Conservation (phyloP, 2,888 invertebrate species). For the Amiota mariae region DNA sequence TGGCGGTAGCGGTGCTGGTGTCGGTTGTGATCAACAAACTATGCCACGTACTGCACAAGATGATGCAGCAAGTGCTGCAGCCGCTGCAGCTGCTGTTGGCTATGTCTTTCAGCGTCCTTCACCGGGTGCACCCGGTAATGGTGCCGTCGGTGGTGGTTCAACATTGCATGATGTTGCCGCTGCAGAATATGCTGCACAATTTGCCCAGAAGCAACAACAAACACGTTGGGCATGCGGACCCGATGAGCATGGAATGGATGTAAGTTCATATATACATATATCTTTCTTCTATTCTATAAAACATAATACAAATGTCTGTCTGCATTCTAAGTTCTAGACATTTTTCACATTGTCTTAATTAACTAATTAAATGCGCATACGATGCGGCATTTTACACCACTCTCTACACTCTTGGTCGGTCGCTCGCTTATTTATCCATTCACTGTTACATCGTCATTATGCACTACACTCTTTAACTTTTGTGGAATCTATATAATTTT, state of each 20-base stretch:
- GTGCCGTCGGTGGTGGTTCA: constrained; percentile 52
- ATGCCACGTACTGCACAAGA: constrained; percentile 78
- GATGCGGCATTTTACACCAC: background rate
- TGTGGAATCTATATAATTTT: background rate
- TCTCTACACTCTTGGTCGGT: no score
- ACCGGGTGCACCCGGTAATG: constrained; percentile 52
- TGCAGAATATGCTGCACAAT: constrained; percentile 80
- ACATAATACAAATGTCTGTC: constrained; percentile 1
- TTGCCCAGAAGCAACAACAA: constrained; percentile 82
- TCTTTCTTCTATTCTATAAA: background rate
- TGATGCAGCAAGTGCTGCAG: constrained; percentile 78
- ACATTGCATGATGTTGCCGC: constrained; percentile 78
- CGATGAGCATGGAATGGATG: constrained; percentile 91
- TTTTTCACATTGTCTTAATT: constrained; percentile 19
- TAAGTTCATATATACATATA: constrained; percentile 74
- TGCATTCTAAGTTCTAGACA: background rate
- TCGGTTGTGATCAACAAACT: constrained; percentile 46
- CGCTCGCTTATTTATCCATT: background rate
- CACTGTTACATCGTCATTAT: background rate
- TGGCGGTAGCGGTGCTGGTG: constrained; percentile 37
- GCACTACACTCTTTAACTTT: background rate
- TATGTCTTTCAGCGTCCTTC: constrained; percentile 81
- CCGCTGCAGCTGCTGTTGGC: constrained; percentile 83
- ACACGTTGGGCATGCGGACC: constrained; percentile 86
- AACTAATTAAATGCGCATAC: constrained; percentile 24